Evolutionary conservation across 2,888 invertebrate genomes (phyloP), one percentile per base, ranked within the genome.

Genomic region (Theretra japonica): DNA sequence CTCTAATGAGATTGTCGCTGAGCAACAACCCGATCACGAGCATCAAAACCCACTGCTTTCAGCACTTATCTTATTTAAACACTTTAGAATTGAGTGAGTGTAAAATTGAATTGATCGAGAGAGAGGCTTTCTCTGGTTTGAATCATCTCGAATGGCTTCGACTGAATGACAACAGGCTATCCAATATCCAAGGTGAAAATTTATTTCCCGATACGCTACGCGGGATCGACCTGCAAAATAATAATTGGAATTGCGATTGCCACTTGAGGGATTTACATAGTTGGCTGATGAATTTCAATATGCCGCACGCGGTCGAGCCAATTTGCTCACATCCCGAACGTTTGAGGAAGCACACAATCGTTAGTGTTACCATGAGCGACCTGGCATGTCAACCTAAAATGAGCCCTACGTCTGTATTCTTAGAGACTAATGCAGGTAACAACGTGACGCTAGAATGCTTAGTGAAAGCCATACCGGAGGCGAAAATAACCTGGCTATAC

Each of bases 241-340:
- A 98, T 95, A 97, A 97, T 77, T 98, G 98, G 98, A 95, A 96
- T 79, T 98, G 98, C 90, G 97, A 98, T 90, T 98, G 98, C 89
- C 96, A 96, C 80, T 94, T 98, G 83, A 93, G 96, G 79, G 96
- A 97, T 82, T 92, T 98, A 83, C 96, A 97, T 84, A 91, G 95
- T 76, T 98, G 98, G 98, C 95, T 98, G 81, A 95, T 95, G 78
- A 96, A 96, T 85, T 96, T 96, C 85, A 97, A 96, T 83, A 96
- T 97, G 79, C 97, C 97, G 11, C 96, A 97, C 84, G 95, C 96
- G 48, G 96, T 96, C 71, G 97, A 98, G 83, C 97, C 98, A 41
- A 95, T 96, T 83, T 98, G 98, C 88, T 95, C 95, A 72, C 95
- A 96, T 69, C 98, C 98, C 8, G 89, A 94, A 69, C 95, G 96